A percentile compares a stretch with the other conserved stretches of the same genome.
phyloP scores from a whole-genome alignment of 2,113 vertebrate genomes.

The Hemibagrus wyckioides region DNA sequence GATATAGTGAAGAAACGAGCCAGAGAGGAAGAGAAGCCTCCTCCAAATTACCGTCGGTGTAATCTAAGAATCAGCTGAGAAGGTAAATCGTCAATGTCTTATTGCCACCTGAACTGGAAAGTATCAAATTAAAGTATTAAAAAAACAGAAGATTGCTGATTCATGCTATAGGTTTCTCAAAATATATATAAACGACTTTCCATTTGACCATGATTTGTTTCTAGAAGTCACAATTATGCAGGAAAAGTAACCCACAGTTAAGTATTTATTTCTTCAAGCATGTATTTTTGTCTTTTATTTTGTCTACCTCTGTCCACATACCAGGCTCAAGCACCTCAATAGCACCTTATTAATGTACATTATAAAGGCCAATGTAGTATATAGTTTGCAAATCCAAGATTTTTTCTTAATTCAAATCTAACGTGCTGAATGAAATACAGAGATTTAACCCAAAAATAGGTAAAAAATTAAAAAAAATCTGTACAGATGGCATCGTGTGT shows the following conservation, averaged over 20 bases:
- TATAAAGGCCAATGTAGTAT: background rate
- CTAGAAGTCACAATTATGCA: background rate
- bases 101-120: background rate
- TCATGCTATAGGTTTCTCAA: background rate
- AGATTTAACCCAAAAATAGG: background rate
- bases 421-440: background rate
- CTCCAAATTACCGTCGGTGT: background rate
- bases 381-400: background rate
- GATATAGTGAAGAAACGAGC: conserved; percentile 15
- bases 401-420: background rate
- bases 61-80: background rate
- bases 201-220: background rate
- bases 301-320: background rate
- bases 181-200: background rate
- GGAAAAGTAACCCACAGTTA: background rate
- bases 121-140: background rate
- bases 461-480: background rate
- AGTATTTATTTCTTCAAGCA: background rate
- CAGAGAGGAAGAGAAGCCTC: background rate
- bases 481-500: background rate
- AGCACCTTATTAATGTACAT: background rate
- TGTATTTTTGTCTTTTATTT: background rate
- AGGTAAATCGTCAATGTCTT: background rate
- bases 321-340: background rate
- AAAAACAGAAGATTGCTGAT: background rate